Evolutionary conservation across 2,888 invertebrate genomes (phyloP), one percentile per base, ranked within the genome.

Genomic region (Nebria salina): DNA sequence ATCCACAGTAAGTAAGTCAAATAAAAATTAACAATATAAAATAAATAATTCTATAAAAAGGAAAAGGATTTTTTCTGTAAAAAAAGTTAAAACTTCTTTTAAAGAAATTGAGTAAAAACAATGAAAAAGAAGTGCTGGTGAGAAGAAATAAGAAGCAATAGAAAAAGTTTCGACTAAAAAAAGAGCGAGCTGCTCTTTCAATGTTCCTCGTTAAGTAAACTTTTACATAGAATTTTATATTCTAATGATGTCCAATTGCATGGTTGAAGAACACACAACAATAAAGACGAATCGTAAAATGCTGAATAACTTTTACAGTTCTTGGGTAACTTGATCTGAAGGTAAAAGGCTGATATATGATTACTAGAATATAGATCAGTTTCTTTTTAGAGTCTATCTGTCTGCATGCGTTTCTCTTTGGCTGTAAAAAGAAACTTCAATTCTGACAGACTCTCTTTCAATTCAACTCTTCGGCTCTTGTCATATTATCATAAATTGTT

Each of bases 401-500:
- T 34, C 34, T 25, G 34, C 9, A 72, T 26, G 72, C 72, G 72
- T 7, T 54, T 73, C 72, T 78, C 77, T 79, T 79, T 74, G 79
- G 54, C 74, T 20, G 41, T 42, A 54, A 75, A 79, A 79, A 42
- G 75, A 75, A 79, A 74, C 74, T 74, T 79, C 79, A 79, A 79
- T 79, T 79, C 74, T 74, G 74, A 74, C 79, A 74, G 79, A 79
- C 73, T 74, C 77, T 78, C 68, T 79, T 74, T 79, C 79, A 79
- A 79, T 79, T 79, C 79, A 68, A 79, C 79, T 79, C 74, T 79
- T 79, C 74, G 74, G 68, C 73, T 6, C 73, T 43, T 54, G 54
- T 54, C 79, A 68, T 75, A 79, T 79, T 79, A 79, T 74, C 79
- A 79, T 79, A 79, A 79, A 79, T 79, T 79, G 79, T 79, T 79